These are phyloP conservation scores for Cliona cf. orientalis DNA, from an alignment of 37 sponge, comb jelly and placozoan species.

Conservation along the genomic window DNA sequence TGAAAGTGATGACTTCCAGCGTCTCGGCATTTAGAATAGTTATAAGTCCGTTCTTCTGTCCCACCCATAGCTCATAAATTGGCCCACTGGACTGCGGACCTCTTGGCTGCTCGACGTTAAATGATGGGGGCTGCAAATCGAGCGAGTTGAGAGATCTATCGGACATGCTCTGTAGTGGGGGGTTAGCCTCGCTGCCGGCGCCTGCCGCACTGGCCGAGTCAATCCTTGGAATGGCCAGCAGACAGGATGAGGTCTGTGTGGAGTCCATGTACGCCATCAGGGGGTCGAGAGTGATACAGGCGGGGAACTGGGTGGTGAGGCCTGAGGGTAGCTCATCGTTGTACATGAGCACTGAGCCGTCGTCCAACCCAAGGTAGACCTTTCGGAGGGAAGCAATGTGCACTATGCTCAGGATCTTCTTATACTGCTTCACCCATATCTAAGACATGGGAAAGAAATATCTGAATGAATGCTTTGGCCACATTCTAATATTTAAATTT, in stretches of 20 bases:
- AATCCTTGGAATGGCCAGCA: slow-evolving; percentile 38
- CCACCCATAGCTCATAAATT: slow-evolving; percentile 73
- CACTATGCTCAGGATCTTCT: slow-evolving; percentile 40
- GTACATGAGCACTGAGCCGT: slow-evolving; percentile 58
- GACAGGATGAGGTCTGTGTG: slow-evolving; percentile 18
- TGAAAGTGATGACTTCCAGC: slow-evolving; percentile 35
- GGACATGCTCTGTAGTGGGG: no score
- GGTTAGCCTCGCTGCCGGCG: no score
- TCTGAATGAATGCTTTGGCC: no score
- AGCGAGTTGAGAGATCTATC: no score
- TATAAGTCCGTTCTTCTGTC: slow-evolving; percentile 58
- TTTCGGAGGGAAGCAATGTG: slow-evolving; percentile 29
- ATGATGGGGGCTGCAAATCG: background rate
- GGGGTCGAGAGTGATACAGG: slow-evolving; percentile 1
- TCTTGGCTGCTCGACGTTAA: background rate
- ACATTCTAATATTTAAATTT: no score
- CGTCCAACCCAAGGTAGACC: slow-evolving; percentile 57
- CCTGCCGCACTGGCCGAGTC: background rate
- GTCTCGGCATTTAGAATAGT: slow-evolving; percentile 47
- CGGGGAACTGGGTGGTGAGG: background rate
- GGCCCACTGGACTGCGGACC: no score
- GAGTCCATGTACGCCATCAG: slow-evolving; percentile 16
- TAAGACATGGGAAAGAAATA: background rate
- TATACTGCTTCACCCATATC: slow-evolving; percentile 35
- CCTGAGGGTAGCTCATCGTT: slow-evolving; percentile 26